Percentiles rank a stretch among this genome's conserved stretches.
Evolutionary conservation across 2,113 vertebrate genomes (phyloP).

Genomic region (Ophthalmolycus amberensis): DNA sequence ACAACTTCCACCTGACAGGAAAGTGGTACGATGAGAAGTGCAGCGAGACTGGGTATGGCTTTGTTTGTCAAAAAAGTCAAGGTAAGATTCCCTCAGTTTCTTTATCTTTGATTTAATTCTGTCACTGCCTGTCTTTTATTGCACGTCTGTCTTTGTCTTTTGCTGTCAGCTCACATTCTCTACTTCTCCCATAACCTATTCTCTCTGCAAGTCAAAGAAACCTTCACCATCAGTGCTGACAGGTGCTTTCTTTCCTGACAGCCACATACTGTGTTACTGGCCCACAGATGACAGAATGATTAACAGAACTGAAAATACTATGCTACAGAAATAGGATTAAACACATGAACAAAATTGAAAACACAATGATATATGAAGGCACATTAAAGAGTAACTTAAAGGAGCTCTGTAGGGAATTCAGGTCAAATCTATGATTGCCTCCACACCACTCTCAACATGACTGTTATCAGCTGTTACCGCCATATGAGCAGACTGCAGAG

Average conservation of each 20-base stretch:
- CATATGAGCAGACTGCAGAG: not conserved
- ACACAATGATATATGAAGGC: not conserved
- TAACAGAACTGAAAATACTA: not conserved
- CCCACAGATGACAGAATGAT: not conserved
- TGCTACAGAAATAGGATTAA: not conserved
- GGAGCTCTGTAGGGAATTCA: not conserved
- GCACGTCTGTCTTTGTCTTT: not conserved
- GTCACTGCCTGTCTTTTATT: slow-evolving; percentile 1
- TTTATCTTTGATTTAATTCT: not conserved
- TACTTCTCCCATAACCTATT: not conserved
- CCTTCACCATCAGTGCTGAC: not conserved
- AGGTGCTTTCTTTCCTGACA: not conserved
- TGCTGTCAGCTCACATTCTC: slow-evolving; percentile 10
- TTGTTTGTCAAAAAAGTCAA: slow-evolving; percentile 92
- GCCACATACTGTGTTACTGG: not conserved
- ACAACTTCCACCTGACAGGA: slow-evolving; percentile 91
- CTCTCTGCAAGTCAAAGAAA: not conserved
- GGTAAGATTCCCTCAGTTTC: slow-evolving; percentile 78
- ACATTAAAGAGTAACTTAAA: not conserved
- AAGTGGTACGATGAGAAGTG: slow-evolving; percentile 95
- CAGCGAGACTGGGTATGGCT: slow-evolving; percentile 86
- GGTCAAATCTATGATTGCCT: not conserved
- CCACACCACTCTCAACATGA: not conserved
- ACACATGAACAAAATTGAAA: not conserved
- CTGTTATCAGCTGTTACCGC: not conserved